These are phyloP conservation scores for Myotis daubentonii DNA, from an alignment of 2,797 vertebrate genomes.

Conservation along the genomic window DNA sequence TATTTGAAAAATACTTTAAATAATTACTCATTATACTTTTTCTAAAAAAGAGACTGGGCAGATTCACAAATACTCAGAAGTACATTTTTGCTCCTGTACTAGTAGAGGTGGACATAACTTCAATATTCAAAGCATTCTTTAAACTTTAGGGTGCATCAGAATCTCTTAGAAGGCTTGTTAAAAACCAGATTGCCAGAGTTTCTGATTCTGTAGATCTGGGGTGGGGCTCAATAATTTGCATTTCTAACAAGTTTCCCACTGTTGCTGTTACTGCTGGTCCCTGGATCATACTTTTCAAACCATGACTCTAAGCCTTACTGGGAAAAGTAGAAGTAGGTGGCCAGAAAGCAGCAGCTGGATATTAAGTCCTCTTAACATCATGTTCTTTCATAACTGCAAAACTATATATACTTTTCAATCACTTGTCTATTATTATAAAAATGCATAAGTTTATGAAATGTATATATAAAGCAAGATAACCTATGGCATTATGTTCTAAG, in stretches of 20 bases:
- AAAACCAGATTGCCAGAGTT: conserved; percentile 14
- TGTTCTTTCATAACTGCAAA: conserved; percentile 42
- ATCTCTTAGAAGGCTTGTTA: conserved; percentile 26
- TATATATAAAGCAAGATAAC: conserved; percentile 33
- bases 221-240: background rate
- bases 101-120: background rate
- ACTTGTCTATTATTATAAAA: conserved; percentile 38
- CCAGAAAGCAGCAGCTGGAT: conserved; percentile 19
- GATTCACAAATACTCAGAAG: conserved; percentile 50
- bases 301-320: background rate
- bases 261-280: background rate
- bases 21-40: conserved; percentile 38
- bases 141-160: conserved; percentile 24
- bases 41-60: background rate
- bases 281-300: background rate
- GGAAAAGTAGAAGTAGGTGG: background rate
- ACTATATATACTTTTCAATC: conserved; percentile 33
- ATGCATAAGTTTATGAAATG: conserved; percentile 29
- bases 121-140: background rate
- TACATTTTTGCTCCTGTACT: conserved; percentile 15
- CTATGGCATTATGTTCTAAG: background rate
- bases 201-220: conserved; percentile 26
- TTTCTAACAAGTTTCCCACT: background rate
- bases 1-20: conserved; percentile 62
- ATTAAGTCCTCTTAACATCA: background rate